Conservation (phyloP, 2,888 invertebrate species). For the Belgica antarctica region DNA sequence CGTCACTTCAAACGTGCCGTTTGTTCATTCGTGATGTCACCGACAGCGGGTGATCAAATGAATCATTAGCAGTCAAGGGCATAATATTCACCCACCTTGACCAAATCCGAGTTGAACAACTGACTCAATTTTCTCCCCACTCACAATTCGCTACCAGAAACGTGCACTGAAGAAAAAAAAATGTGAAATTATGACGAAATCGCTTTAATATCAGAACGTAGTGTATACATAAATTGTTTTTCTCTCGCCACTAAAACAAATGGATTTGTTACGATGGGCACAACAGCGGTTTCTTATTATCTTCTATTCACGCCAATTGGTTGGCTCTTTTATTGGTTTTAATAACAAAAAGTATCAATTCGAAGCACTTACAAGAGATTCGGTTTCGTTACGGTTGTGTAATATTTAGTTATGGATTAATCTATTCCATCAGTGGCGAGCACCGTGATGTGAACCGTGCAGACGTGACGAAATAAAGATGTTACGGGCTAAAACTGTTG, state of each 20-base stretch:
- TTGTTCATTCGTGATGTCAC: background rate
- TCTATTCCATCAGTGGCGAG: background rate
- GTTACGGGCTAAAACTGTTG: slow-evolving; percentile 21
- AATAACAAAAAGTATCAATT: background rate
- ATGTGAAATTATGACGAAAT: background rate
- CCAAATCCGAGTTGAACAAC: background rate
- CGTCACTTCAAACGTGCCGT: background rate
- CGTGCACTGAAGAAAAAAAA: background rate
- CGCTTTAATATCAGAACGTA: background rate
- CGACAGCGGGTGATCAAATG: background rate
- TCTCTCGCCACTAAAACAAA: background rate
- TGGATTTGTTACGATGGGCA: slow-evolving; percentile 1
- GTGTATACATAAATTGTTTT: background rate
- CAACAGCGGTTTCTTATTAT: background rate
- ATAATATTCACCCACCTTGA: slow-evolving; percentile 16
- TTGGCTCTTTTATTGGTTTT: background rate
- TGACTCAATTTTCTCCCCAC: background rate
- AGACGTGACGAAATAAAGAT: no score
- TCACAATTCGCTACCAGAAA: background rate
- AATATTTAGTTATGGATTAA: no score
- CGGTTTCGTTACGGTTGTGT: background rate
- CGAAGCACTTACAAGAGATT: slow-evolving; percentile 11
- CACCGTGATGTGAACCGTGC: no score
- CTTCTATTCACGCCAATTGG: background rate
- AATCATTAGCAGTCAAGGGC: background rate